Percentiles rank a stretch among this genome's conserved stretches.
phyloP scores from a whole-genome alignment of 1,140 invertebrate genomes.

The Tigriopus japonicus region DNA sequence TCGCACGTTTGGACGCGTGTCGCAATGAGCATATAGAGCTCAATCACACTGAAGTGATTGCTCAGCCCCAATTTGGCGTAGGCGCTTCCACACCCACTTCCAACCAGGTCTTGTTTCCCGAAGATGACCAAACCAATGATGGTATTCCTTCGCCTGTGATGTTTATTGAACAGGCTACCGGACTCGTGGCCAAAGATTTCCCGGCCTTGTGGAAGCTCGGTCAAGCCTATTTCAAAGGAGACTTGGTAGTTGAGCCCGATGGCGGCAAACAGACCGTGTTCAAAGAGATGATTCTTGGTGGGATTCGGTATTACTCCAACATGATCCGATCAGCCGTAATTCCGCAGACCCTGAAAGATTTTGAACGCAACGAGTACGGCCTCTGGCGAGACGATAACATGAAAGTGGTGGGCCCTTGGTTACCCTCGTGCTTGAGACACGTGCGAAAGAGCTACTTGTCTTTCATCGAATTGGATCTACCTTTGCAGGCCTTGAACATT shows the following conservation, averaged over 20 bases:
- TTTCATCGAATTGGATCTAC: conserved; percentile 51
- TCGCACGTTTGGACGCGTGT: conserved; percentile 39
- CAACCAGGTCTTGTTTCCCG: neutral
- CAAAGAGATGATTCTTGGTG: conserved; percentile 43
- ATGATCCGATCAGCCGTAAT: conserved; percentile 39
- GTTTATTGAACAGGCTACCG: conserved; percentile 51
- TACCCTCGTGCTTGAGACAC: conserved; percentile 53
- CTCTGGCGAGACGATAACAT: conserved; percentile 6
- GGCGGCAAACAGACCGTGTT: conserved; percentile 44
- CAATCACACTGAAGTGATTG: neutral
- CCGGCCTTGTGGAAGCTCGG: conserved; percentile 75
- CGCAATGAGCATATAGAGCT: conserved; percentile 34
- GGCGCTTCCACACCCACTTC: neutral
- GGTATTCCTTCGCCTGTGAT: conserved; percentile 30
- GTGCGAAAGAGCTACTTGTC: conserved; percentile 45
- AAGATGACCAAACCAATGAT: conserved; percentile 11
- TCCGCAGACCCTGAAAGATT: conserved; percentile 6
- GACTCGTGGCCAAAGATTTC: conserved; percentile 44
- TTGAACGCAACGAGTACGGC: conserved; percentile 9
- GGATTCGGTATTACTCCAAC: conserved; percentile 42
- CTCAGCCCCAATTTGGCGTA: neutral
- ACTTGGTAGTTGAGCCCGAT: conserved; percentile 49
- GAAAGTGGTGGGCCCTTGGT: conserved; percentile 36
- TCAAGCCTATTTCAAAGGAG: conserved; percentile 68
- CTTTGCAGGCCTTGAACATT: conserved; percentile 56